These are phyloP conservation scores for Sciurus carolinensis DNA, from an alignment of 2,797 vertebrate species.

Conservation along the genomic window DNA sequence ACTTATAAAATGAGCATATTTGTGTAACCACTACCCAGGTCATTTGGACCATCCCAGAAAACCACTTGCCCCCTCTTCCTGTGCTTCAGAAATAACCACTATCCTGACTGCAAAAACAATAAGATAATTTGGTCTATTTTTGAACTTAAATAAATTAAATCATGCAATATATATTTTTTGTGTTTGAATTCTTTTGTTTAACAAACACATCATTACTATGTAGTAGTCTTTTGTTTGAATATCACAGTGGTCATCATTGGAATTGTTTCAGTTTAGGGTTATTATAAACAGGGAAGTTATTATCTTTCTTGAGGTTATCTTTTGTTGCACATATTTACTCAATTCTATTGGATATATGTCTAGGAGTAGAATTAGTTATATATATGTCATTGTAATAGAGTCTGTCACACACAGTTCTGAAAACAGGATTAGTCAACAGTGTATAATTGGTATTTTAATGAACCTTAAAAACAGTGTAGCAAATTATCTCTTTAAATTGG, in stretches of 20 bases:
- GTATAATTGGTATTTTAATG: constrained; percentile 13
- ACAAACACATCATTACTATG: background rate
- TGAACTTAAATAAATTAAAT: constrained; percentile 35
- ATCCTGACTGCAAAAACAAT: background rate
- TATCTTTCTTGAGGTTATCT: constrained; percentile 47
- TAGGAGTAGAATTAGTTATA: background rate
- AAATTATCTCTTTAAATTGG: constrained; percentile 26
- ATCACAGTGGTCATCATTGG: background rate
- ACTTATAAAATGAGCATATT: constrained; percentile 25
- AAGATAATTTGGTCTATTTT: constrained; percentile 43
- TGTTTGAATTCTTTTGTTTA: constrained; percentile 32
- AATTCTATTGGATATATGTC: background rate
- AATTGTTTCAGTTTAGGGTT: background rate
- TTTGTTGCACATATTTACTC: background rate
- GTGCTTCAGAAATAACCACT: background rate
- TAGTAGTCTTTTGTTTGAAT: background rate
- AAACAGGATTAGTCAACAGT: background rate
- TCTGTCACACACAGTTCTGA: background rate
- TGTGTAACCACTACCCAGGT: background rate
- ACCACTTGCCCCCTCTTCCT: background rate
- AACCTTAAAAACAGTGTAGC: background rate
- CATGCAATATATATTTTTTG: background rate
- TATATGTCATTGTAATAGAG: background rate
- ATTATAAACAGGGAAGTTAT: background rate
- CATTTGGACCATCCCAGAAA: constrained; percentile 4